phyloP scores from a whole-genome alignment of 2,113 vertebrate genomes.

The Heterotilapia buettikoferi region DNA sequence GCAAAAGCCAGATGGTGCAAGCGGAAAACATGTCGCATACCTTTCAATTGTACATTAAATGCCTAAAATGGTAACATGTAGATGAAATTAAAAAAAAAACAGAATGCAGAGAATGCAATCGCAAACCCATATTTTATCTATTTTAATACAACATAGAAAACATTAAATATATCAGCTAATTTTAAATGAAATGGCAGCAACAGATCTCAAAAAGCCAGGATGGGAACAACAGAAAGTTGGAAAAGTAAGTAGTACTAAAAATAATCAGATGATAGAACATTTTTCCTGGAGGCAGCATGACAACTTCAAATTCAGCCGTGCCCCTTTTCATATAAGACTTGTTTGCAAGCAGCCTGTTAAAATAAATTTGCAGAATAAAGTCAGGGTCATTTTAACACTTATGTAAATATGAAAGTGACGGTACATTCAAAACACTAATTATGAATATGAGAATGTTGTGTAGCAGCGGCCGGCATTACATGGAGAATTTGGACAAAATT shows the following conservation, averaged over 20 bases:
- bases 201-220: background rate
- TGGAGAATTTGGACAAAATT: background rate
- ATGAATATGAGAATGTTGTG: background rate
- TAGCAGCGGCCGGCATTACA: background rate
- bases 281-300: background rate
- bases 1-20: background rate
- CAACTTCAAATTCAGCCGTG: background rate
- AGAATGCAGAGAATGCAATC: background rate
- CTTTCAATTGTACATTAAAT: background rate
- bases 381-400: background rate
- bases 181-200: background rate
- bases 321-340: background rate
- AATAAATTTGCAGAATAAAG: background rate
- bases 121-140: background rate
- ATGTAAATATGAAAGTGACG: background rate
- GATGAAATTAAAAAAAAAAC: fast-evolving
- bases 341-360: background rate
- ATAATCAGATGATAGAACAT: background rate
- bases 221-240: background rate
- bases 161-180: background rate
- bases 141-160: background rate
- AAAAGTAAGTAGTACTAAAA: background rate
- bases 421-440: background rate
- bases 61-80: background rate
- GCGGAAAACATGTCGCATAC: background rate